phyloP scores from a whole-genome alignment of 2,113 vertebrate genomes.

The Cromileptes altivelis region DNA sequence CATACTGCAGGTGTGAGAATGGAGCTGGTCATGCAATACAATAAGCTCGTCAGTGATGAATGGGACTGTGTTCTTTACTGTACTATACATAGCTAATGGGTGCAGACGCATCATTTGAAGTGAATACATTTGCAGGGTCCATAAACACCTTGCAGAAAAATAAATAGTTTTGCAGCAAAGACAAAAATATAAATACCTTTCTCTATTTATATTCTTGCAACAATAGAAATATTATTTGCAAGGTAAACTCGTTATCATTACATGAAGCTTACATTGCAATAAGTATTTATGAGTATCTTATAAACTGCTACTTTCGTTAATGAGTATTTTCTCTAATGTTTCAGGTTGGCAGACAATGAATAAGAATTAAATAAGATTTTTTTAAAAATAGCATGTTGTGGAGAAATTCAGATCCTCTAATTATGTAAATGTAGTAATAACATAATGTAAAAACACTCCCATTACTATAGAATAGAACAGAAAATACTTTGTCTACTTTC shows the following conservation, averaged over 20 bases:
- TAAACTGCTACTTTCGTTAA: neutral
- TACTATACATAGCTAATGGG: slow-evolving; percentile 49
- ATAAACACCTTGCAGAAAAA: slow-evolving; percentile 41
- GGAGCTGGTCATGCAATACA: slow-evolving; percentile 24
- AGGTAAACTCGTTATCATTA: neutral
- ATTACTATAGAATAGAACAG: too few relatives aligned
- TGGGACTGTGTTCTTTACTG: slow-evolving; percentile 26
- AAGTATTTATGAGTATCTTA: slow-evolving; percentile 1
- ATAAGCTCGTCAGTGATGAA: slow-evolving; percentile 56
- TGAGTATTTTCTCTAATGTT: neutral
- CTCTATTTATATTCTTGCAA: slow-evolving; percentile 11
- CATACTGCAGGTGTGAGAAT: slow-evolving; percentile 61
- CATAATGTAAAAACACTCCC: neutral
- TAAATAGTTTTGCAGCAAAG: slow-evolving; percentile 50
- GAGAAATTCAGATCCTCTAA: neutral
- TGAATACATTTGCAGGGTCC: slow-evolving; percentile 25
- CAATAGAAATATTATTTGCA: slow-evolving; percentile 18
- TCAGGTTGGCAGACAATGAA: too few relatives aligned
- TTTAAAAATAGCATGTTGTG: neutral
- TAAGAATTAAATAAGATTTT: neutral
- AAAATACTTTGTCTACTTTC: too few relatives aligned
- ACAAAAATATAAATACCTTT: slow-evolving; percentile 39
- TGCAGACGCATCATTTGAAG: slow-evolving; percentile 30
- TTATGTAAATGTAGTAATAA: neutral
- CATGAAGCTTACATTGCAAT: neutral